Percentiles rank a stretch among this genome's conserved stretches.
Evolutionary conservation across 2,888 invertebrate genomes (phyloP).

Genomic region (Meloe dianella): DNA sequence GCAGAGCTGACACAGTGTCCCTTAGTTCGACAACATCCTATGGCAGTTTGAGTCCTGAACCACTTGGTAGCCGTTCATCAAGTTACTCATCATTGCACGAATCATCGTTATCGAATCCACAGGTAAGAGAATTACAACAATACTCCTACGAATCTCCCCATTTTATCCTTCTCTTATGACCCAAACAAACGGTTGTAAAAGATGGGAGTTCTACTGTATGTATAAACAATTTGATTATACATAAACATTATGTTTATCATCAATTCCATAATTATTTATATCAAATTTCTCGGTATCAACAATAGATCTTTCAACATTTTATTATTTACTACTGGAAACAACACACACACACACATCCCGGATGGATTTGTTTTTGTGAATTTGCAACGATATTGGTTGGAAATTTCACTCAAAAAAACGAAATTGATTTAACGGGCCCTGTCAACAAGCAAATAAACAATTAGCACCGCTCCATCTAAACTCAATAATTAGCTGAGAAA

Average conservation of each 20-base stretch:
- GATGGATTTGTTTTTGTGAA: not conserved
- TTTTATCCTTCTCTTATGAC: no score
- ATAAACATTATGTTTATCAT: not conserved
- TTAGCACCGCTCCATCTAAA: not conserved
- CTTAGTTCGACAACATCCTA: conserved; percentile 77
- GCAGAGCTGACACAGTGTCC: conserved; percentile 83
- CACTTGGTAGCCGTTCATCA: conserved; percentile 72
- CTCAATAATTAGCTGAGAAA: not conserved
- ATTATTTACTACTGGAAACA: not conserved
- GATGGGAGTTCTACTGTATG: no score
- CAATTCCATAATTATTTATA: not conserved
- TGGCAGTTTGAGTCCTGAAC: conserved; percentile 76
- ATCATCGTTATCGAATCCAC: conserved; percentile 57
- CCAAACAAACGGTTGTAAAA: no score
- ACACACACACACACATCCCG: no score
- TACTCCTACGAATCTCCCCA: not conserved
- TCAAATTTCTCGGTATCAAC: not conserved
- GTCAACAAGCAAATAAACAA: conserved; percentile 6
- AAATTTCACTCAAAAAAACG: not conserved
- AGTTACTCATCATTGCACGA: conserved; percentile 70
- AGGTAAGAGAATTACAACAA: conserved; percentile 46
- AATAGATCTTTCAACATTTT: not conserved
- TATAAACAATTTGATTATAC: no score
- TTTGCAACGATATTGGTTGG: not conserved
- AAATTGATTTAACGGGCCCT: not conserved